Base-by-base conservation (phyloP, 2,888 invertebrate species). In the Ophion ventricosus region DNA sequence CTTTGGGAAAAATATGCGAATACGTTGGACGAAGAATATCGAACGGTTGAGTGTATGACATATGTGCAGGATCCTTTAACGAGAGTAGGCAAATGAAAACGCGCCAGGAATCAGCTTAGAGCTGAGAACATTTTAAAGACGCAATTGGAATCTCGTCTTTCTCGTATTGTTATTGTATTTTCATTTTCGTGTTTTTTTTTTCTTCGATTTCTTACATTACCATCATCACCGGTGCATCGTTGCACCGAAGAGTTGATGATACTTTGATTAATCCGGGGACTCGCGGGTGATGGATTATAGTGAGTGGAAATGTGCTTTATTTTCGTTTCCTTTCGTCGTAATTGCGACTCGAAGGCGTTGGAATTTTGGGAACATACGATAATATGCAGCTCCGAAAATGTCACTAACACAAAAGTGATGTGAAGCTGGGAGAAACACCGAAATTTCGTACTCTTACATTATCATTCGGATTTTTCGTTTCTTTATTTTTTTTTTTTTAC, bases 301-400 rank as follows among this genome's bases (percentile, higher is more conserved):
- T 84, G 84, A 63, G 84, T 25, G 74, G 40, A 78, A 81, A 84
- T 81, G 81, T 75, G 78, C 59, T 57, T 63, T 54, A n/a, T 64
- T 49, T 49, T 72, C 35, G 26, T 66, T 43, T 11, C 64, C 49
- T 73, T n/a, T 54, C 57, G 72, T 57, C 35, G 56, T 66, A 67
- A 66, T 54, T 26, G 20, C 61, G 67, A 74, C 43, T 20, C 40
- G 43, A 35, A 59, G 26, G 66, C 66, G 64, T 66, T 66, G 76
- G 66, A 76, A 56, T 67, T 57, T 56, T 54, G n/a, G 59, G 64
- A 56, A 76, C 25, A 66, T 64, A 64, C 75, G 75, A 57, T 57
- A 76, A 56, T 49, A 54, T 74, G 49, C 64, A 17, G 63, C 40
- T 57, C 1, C 35, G 29, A 57, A 20, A 26, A 59, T 69, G 29